Base-by-base conservation (phyloP, 2,888 invertebrate species). In the Diarsia dahlii region DNA sequence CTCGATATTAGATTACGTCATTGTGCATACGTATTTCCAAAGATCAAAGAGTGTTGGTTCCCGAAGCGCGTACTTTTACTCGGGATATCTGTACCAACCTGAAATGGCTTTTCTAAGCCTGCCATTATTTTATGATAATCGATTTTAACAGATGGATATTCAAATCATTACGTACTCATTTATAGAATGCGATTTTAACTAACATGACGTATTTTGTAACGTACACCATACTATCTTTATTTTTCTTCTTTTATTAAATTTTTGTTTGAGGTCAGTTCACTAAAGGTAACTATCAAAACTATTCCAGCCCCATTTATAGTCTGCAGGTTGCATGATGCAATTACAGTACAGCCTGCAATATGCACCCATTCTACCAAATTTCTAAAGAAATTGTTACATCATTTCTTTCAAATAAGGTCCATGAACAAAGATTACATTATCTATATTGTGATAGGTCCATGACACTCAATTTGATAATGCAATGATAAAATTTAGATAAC, bases 351-450 rank as follows among this genome's bases (percentile, higher is more conserved):
- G 13, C 56, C 6, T 23, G 13, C n/a, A 23, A 23, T 23, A 56
- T 23, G 13, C 56, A 23, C 13, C 23, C 23, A 56, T 2, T 56
- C 56, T 56, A 15, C 1, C 28, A 58, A 18, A 28, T 18, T 62
- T n/a, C n/a, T 28, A n/a, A 48, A 23, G n/a, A 73, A 73, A 48
- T 48, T 34, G 3, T 72, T 23, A 18, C n/a, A n/a, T 34, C 23
- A 39, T 20, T 20, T 50, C 23, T 60, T 39, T 48, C 8, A 73
- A 52, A 46, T 50, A n/a, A 54, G 46, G 34, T 77, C 77, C 66
- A 77, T 15, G 5, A 56, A 78, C 20, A 75, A 48, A 48, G 23
- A 79, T 46, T 52, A 13, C 0, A 10, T 15, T 10, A 3, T 62
- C n/a, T 76, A 34, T 54, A 15, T 39, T 20, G 23, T 34, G 3